These are phyloP conservation scores for Dicentrarchus labrax DNA, from an alignment of 2,113 vertebrate species.

Conservation along the genomic window DNA sequence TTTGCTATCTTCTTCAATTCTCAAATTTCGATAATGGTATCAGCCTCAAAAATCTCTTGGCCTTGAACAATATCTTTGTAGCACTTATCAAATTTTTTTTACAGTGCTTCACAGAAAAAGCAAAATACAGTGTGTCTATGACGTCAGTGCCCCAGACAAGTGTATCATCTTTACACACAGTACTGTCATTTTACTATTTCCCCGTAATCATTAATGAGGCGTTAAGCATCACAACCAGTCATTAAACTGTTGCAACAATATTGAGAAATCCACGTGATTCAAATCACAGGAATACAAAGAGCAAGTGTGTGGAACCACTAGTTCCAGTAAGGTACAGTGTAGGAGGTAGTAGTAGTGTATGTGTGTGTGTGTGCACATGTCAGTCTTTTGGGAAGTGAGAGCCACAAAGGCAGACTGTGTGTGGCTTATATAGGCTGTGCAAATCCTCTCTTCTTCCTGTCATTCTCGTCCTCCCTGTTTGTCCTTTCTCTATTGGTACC, in stretches of 20 bases:
- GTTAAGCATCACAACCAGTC: constrained; percentile 3
- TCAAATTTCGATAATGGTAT: neutral
- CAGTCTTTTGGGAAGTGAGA: constrained; percentile 67
- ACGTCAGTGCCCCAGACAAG: neutral
- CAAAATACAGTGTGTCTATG: neutral
- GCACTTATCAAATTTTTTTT: too few species aligned
- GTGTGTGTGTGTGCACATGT: constrained; percentile 3
- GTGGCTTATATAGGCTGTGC: neutral
- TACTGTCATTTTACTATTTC: neutral
- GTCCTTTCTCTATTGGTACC: neutral
- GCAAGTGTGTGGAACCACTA: constrained; percentile 12
- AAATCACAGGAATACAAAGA: constrained; percentile 35
- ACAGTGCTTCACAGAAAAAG: too few species aligned
- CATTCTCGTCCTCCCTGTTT: neutral
- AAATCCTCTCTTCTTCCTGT: constrained; percentile 28
- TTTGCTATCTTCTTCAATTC: neutral
- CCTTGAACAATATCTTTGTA: too few species aligned
- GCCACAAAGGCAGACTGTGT: constrained; percentile 23
- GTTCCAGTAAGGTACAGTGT: constrained; percentile 65
- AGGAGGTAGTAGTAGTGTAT: constrained; percentile 17
- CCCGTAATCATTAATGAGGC: neutral
- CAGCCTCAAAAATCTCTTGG: neutral
- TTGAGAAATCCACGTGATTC: constrained; percentile 29
- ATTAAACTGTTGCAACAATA: neutral
- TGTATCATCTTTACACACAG: neutral